These are phyloP conservation scores for Melipona bicolor DNA, from an alignment of 2,888 invertebrate genomes.

Conservation along the genomic window DNA sequence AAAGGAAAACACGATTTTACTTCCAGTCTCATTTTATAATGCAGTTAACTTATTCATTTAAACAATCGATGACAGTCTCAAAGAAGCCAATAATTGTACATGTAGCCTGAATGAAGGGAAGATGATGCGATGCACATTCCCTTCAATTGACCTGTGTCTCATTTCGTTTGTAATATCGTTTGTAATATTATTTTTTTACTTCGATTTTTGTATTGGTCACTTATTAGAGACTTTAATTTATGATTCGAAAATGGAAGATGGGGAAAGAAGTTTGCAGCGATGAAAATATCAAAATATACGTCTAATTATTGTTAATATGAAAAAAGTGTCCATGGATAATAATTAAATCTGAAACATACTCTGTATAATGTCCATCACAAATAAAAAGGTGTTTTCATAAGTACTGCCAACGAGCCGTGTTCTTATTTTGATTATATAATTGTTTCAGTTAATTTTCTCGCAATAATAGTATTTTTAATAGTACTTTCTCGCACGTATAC, in stretches of 20 bases:
- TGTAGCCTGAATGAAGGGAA: conserved; percentile 43
- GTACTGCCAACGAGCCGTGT: conserved; percentile 40
- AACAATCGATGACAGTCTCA: conserved; percentile 33
- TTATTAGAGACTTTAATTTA: conserved; percentile 60
- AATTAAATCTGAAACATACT: conserved; percentile 69
- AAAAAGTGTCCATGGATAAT: conserved; percentile 68
- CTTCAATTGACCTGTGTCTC: conserved; percentile 22
- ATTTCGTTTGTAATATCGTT: conserved; percentile 16
- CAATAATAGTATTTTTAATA: background rate
- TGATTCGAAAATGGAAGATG: conserved; percentile 74
- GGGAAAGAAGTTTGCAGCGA: conserved; percentile 74
- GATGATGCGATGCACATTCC: conserved; percentile 17
- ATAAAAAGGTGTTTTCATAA: conserved; percentile 77
- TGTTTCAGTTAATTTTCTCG: background rate
- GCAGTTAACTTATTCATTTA: conserved; percentile 64
- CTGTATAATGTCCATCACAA: conserved; percentile 65
- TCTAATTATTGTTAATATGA: conserved; percentile 65
- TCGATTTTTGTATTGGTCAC: conserved; percentile 49
- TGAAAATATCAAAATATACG: conserved; percentile 53
- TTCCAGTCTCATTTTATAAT: conserved; percentile 69
- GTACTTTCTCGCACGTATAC: background rate
- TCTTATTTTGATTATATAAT: background rate
- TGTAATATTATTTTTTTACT: conserved; percentile 57
- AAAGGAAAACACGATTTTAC: conserved; percentile 64
- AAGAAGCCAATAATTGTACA: conserved; percentile 61